Evolutionary conservation across 64 coral and sea anemone species (phyloP), one percentile per base, ranked within the genome.

Genomic region (Pachyseris speciosa): DNA sequence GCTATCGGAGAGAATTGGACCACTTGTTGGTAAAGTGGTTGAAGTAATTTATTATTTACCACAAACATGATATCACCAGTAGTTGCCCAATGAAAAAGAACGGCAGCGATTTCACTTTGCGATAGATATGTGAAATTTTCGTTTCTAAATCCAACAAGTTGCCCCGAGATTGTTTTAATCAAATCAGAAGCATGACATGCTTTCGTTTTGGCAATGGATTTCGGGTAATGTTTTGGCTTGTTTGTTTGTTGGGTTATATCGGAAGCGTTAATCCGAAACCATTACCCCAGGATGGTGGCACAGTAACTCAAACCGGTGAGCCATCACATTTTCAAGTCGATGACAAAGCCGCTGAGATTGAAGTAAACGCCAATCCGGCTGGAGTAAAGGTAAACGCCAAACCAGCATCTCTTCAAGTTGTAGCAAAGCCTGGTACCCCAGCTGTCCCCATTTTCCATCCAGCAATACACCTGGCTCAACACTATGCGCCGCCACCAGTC

Each of bases 351-450:
- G 97, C 97, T 11, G 97, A 99, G 44, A 83, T 99, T 39, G 97
- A 99, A 89, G 90, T 99, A 24, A 95, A 99, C 64, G 97, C 97
- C 4, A 95, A 99, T 55, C 90, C 97, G 0, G 94, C 93, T 34
- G 97, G 97, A 22, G 97, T 99, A 6, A 92, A 95, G 80, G 97
- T 99, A 8, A 99, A 99, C 68, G 97, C 97, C 28, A 99, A 99
- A 70, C 97, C 97, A 22, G 97, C 97, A 10, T 99, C 97, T 20
- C 91, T 99, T 47, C 97, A 99, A 50, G 97, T 99, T 19, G 97
- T 99, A 28, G 88, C 97, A 11, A 95, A 92, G 19, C 97, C 97
- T 41, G 94, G 94, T 42, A 39, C 85, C 19, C 86, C 91, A 15
- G 91, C 95, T 0, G 78, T 98, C 25, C 95, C 95, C 10, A 89